Base-by-base conservation (phyloP, 1,140 invertebrate genomes). In the Prorops nasuta region DNA sequence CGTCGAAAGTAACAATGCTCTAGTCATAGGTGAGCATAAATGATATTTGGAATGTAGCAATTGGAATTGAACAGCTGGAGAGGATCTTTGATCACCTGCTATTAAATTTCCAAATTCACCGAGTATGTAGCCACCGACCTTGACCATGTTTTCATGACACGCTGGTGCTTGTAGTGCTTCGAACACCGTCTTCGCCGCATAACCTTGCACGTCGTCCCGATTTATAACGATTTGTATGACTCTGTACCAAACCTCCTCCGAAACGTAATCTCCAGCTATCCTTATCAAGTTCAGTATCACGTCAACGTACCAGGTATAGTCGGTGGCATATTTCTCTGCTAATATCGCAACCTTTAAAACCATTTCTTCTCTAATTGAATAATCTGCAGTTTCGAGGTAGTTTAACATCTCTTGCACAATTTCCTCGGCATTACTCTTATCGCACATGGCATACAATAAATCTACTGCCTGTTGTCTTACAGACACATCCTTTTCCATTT, bases 61-160 rank as follows among this genome's bases (percentile, higher is more conserved):
- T 76, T 97, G 91, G 79, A 98, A 98, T 78, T 98, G 96, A 53
- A 98, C 93, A 58, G 88, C 79, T 28, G 96, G 95, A 48, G 95
- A 96, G 31, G 96, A 99, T 42, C 97, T 83, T 46, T 94, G 91
- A 80, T 99, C 98, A 9, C 97, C 97, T 60, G 98, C 97, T 71
- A 99, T 99, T 17, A 99, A 83, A 81, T 99, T 99, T 20, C 98
- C 98, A 82, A 99, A 99, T 80, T 99, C 98, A 45, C 98, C 98
- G 34, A 99, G 81, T 64, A 99, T 98, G 64, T 99, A 99, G 19
- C 96, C 98, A 43, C 97, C 97, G 36, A 99, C 98, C 86, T 99
- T 99, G 0, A 99, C 97, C 97, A 99, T 99, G 76, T 99, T 99
- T 81, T 99, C 98, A 78, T 99, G 98, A 72, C 97, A 99, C 39